These are phyloP conservation scores for Ceratothoa steindachneri DNA, from an alignment of 2,888 invertebrate genomes.

Conservation along the genomic window DNA sequence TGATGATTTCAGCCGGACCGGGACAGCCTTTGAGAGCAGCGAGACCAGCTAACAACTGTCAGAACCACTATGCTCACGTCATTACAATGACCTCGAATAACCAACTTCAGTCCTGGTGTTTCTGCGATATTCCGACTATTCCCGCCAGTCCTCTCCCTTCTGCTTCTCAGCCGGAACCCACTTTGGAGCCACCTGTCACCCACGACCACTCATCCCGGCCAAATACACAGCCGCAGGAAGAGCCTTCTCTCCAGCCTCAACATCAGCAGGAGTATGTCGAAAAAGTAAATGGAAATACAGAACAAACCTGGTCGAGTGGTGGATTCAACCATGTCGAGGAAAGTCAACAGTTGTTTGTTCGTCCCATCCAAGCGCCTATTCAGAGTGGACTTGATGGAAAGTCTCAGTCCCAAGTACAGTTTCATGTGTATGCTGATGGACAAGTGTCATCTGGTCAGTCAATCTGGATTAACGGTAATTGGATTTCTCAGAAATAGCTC, in stretches of 20 bases:
- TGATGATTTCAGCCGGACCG: constrained; percentile 35
- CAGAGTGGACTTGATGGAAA: background rate
- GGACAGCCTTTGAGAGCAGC: constrained; percentile 38
- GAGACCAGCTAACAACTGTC: constrained; percentile 35
- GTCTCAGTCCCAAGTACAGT: background rate
- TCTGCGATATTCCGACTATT: constrained; percentile 35
- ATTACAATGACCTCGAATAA: constrained; percentile 33
- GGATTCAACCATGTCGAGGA: background rate
- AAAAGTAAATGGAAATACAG: background rate
- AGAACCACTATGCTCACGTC: constrained; percentile 31
- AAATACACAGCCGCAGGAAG: constrained; percentile 25
- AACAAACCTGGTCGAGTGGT: too few relatives aligned
- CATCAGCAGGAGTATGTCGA: background rate
- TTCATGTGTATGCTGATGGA: background rate
- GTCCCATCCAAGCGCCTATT: too few relatives aligned
- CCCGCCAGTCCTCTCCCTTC: background rate
- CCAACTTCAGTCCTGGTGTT: constrained; percentile 39
- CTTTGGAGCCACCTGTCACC: background rate
- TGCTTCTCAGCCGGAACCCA: background rate
- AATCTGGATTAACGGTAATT: background rate
- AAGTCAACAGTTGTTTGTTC: background rate
- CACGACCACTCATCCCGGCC: too few relatives aligned
- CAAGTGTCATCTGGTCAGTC: background rate
- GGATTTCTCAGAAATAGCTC: background rate
- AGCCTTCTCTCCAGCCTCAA: background rate